Percentiles rank a stretch among this genome's conserved stretches.
Evolutionary conservation across 2,797 vertebrate species (phyloP).

Genomic region (Orestias chungarensis): DNA sequence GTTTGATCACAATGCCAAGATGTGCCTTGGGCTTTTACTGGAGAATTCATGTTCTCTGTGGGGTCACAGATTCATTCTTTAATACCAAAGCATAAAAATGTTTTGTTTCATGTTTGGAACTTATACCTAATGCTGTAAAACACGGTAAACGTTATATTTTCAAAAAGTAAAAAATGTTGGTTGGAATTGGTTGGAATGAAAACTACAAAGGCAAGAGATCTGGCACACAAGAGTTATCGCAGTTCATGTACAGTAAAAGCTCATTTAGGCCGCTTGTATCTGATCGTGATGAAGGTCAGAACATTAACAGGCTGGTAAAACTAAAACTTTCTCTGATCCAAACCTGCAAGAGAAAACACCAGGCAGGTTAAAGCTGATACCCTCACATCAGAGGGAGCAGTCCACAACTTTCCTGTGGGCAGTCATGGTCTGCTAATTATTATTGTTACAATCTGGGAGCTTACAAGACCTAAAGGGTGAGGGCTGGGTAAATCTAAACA

Average conservation of each 20-base stretch:
- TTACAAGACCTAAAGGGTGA: background rate
- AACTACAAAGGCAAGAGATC: background rate
- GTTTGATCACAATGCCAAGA: background rate
- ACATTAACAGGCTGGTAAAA: background rate
- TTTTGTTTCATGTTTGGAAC: background rate
- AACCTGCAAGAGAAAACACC: background rate
- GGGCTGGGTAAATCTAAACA: too few relatives aligned
- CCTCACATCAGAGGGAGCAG: background rate
- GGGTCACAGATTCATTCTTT: slow-evolving; percentile 33
- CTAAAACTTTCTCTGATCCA: background rate
- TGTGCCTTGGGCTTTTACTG: background rate
- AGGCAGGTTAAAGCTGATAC: background rate
- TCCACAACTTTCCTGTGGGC: background rate
- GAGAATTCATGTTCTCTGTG: slow-evolving; percentile 30
- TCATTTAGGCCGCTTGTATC: background rate
- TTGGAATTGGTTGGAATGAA: too few relatives aligned
- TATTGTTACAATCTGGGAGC: background rate
- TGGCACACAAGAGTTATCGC: background rate
- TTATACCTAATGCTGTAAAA: too few relatives aligned
- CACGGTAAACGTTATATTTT: too few relatives aligned
- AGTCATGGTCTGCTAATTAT: background rate
- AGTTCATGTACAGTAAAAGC: background rate
- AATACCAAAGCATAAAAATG: background rate
- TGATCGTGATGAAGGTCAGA: background rate
- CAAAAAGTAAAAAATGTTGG: background rate